phyloP scores from a whole-genome alignment of 2,797 vertebrate genomes.

The Pteronotus mesoamericanus region DNA sequence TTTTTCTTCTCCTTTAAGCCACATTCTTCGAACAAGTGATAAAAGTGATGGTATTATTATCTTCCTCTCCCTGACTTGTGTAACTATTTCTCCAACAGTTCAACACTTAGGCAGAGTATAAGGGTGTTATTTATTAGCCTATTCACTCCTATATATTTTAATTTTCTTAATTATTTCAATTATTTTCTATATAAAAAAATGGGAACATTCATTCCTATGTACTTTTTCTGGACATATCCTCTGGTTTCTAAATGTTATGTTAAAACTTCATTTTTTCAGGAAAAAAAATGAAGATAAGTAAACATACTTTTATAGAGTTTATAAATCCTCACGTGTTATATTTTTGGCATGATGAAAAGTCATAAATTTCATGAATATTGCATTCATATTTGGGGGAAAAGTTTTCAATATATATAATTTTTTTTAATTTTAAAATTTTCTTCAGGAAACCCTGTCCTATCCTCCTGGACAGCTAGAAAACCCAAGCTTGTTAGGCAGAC shows the following conservation, averaged over 20 bases:
- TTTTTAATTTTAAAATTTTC: neutral
- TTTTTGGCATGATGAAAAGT: neutral
- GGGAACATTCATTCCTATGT: neutral
- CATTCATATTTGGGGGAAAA: neutral
- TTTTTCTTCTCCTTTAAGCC: neutral
- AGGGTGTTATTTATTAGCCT: neutral
- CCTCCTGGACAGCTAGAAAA: neutral
- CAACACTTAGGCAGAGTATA: neutral
- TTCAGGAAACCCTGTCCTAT: neutral
- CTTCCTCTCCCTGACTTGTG: neutral
- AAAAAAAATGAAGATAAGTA: neutral
- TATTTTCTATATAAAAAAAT: slow-evolving; percentile 20
- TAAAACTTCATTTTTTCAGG: neutral
- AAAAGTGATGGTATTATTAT: neutral
- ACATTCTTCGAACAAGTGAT: neutral
- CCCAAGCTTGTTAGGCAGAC: neutral
- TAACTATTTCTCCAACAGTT: slow-evolving; percentile 6
- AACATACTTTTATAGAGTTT: neutral
- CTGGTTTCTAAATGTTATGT: neutral
- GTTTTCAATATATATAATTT: neutral
- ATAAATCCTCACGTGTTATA: neutral
- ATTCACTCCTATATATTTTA: neutral
- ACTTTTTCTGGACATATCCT: neutral
- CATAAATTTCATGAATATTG: neutral
- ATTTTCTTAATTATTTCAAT: neutral